These are phyloP conservation scores for Scaptomyza polygonia DNA, from an alignment of 2,888 invertebrate species.

Conservation along the genomic window DNA sequence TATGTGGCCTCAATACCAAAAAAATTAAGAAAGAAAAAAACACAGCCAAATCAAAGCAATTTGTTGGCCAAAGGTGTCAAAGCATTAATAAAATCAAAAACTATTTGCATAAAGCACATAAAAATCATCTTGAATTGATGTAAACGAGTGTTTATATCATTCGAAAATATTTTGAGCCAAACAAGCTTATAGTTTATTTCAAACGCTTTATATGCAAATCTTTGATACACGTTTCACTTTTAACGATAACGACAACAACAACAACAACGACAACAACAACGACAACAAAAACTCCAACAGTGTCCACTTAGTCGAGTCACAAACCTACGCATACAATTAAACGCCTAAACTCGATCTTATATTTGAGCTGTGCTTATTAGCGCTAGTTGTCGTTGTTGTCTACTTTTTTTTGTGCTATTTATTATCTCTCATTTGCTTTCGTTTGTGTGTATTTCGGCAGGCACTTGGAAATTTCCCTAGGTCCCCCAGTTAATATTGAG, in stretches of 20 bases:
- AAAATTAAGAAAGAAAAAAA: not conserved
- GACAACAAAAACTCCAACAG: not conserved
- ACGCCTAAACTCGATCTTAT: constrained; percentile 30
- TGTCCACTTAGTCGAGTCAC: constrained; percentile 35
- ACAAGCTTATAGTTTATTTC: constrained; percentile 1
- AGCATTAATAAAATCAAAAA: constrained; percentile 20
- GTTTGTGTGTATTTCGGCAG: constrained; percentile 43
- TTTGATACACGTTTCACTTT: constrained; percentile 39
- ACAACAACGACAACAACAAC: constrained; percentile 5
- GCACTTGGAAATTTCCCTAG: constrained; percentile 63
- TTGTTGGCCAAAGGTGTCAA: constrained; percentile 39
- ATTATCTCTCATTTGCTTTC: constrained; percentile 50
- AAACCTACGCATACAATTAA: constrained; percentile 40
- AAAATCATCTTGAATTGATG: too few relatives aligned
- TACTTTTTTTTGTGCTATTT: constrained; percentile 41
- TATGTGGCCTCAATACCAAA: constrained; percentile 11
- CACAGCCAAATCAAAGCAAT: constrained; percentile 21
- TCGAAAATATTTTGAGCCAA: not conserved
- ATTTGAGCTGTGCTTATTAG: constrained; percentile 21
- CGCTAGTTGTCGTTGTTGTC: constrained; percentile 3
- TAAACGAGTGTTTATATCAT: too few relatives aligned
- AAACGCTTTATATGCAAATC: constrained; percentile 3
- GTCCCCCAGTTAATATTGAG: constrained; percentile 45
- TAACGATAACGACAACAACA: not conserved
- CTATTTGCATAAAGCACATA: constrained; percentile 35